Percentiles rank a stretch among this genome's conserved stretches.
phyloP scores from a whole-genome alignment of 2,113 vertebrate genomes.

The Indicator indicator region DNA sequence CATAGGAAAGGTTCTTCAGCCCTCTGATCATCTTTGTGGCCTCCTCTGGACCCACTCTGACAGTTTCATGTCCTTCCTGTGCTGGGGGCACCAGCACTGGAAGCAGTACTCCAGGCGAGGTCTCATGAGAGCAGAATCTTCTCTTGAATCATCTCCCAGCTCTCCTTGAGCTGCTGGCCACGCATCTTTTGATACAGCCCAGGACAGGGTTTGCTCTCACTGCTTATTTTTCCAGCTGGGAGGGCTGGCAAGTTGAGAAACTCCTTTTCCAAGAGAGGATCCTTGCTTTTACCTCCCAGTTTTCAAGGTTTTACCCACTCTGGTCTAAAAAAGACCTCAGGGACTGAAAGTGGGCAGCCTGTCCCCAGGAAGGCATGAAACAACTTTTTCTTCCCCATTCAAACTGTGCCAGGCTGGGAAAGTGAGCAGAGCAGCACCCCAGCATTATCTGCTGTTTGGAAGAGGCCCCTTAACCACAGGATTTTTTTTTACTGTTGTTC shows the following conservation, averaged over 20 bases:
- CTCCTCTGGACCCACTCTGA: too few relatives aligned
- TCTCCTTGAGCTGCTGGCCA: too few relatives aligned
- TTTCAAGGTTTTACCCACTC: background rate
- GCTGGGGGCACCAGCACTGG: too few relatives aligned
- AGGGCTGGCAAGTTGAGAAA: background rate
- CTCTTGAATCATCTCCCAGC: too few relatives aligned
- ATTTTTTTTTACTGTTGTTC: background rate
- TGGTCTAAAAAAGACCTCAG: background rate
- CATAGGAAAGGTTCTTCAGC: too few relatives aligned
- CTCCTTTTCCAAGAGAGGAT: background rate
- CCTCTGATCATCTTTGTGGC: too few relatives aligned
- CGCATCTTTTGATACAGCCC: too few relatives aligned
- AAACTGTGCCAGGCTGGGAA: background rate
- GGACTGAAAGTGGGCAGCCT: background rate
- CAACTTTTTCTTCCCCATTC: background rate
- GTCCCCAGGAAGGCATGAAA: fast-evolving
- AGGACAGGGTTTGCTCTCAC: background rate
- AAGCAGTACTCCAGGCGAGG: too few relatives aligned
- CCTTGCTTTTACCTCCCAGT: background rate
- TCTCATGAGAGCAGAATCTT: too few relatives aligned
- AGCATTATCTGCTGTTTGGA: fast-evolving
- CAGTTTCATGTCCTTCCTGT: too few relatives aligned
- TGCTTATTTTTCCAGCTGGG: background rate
- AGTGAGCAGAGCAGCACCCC: background rate
- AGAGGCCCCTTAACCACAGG: background rate